These are phyloP conservation scores for Heterodera schachtii DNA, from an alignment of 1,140 invertebrate genomes.

Conservation along the genomic window DNA sequence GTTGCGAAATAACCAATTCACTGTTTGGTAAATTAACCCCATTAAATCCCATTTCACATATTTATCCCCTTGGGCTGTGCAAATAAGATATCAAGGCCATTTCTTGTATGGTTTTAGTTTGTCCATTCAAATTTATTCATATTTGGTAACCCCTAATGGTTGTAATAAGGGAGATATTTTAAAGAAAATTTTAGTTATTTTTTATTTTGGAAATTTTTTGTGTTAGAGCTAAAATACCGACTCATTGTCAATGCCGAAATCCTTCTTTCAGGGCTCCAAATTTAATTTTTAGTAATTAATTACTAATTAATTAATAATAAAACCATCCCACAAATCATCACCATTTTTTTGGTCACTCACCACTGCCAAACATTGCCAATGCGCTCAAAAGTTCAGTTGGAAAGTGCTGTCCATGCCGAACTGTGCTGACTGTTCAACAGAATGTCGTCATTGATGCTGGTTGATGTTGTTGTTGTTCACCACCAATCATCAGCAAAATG, in stretches of 20 bases:
- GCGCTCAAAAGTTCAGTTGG: constrained; percentile 50
- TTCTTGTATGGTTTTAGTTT: constrained; percentile 90
- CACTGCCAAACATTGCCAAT: constrained; percentile 50
- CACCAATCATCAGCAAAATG: background rate
- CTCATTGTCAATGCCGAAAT: no score
- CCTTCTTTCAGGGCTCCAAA: no score
- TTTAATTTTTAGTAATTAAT: no score
- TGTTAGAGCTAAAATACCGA: no score
- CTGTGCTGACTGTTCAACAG: constrained; percentile 15
- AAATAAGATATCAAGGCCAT: constrained; percentile 84
- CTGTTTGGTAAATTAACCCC: background rate
- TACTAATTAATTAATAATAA: no score
- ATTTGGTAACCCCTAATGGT: constrained; percentile 96
- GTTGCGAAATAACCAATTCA: background rate
- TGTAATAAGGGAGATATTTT: constrained; percentile 69
- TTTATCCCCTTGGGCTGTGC: no score
- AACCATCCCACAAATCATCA: no score
- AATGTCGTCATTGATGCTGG: background rate
- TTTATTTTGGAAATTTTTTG: no score
- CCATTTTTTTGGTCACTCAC: constrained; percentile 28
- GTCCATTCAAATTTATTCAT: constrained; percentile 93
- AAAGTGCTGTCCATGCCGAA: constrained; percentile 22
- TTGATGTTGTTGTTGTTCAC: background rate
- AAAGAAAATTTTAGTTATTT: background rate
- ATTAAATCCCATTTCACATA: no score